Conservation (phyloP, 37 sponge, comb jelly and placozoan genomes). For the Halichondria panicea region DNA sequence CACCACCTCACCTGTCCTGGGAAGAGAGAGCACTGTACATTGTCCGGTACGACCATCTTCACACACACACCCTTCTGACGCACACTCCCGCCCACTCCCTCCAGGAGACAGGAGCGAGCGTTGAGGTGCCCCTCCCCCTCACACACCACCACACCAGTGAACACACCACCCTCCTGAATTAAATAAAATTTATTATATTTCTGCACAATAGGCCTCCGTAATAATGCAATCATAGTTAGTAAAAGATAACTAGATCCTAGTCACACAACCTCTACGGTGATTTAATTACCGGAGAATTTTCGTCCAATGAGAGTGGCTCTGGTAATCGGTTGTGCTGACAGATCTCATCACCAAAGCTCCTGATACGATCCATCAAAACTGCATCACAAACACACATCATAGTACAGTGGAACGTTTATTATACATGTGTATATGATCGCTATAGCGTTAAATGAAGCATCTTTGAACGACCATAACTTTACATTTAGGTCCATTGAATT, state of each 20-base stretch:
- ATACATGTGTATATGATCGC: too few relatives aligned
- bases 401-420: too few relatives aligned
- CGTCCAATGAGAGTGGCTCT: constrained; percentile 24
- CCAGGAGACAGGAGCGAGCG: constrained; percentile 60
- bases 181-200: background rate
- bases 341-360: constrained; percentile 28
- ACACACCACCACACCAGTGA: constrained; percentile 62
- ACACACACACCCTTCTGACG: constrained; percentile 18
- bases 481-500: too few relatives aligned
- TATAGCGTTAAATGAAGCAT: too few relatives aligned
- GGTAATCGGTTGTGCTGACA: constrained; percentile 18
- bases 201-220: too few relatives aligned
- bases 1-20: constrained; percentile 69
- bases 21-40: constrained; percentile 57
- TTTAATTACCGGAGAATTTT: constrained; percentile 32
- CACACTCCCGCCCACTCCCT: constrained; percentile 32
- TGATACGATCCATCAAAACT: constrained; percentile 28
- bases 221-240: too few relatives aligned
- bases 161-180: constrained; percentile 63
- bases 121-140: constrained; percentile 79
- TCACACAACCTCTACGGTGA: too few relatives aligned
- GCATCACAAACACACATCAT: background rate
- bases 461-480: too few relatives aligned
- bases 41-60: constrained; percentile 47
- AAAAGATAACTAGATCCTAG: too few relatives aligned